phyloP scores from a whole-genome alignment of 64 coral and sea anemone species.

The Actinia tenebrosa region DNA sequence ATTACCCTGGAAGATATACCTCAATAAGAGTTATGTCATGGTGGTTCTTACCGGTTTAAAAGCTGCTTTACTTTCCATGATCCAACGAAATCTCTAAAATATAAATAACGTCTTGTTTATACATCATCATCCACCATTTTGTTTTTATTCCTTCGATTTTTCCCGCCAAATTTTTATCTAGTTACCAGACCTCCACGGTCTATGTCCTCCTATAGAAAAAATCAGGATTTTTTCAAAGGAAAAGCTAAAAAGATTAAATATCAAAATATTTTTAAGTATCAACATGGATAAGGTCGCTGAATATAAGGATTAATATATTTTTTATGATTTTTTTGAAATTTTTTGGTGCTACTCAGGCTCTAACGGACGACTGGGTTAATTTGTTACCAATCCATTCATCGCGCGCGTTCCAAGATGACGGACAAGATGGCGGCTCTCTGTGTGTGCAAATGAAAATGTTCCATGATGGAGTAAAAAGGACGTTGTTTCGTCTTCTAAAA shows the following conservation, averaged over 20 bases:
- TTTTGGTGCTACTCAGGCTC: not conserved
- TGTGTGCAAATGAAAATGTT: not conserved
- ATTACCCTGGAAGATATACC: not conserved
- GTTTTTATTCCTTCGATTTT: not conserved
- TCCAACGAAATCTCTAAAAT: not conserved
- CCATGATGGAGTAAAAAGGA: not conserved
- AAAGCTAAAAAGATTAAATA: too few relatives aligned
- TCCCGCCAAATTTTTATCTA: not conserved
- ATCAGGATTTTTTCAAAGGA: too few relatives aligned
- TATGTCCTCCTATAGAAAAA: too few relatives aligned
- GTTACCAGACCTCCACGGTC: not conserved
- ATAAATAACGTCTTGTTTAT: too few relatives aligned
- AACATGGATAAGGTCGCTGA: too few relatives aligned
- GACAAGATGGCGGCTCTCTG: not conserved
- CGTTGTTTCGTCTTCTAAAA: not conserved
- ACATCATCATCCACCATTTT: not conserved
- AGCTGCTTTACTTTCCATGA: constrained; percentile 9
- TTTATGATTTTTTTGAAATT: too few relatives aligned
- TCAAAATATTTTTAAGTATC: too few relatives aligned
- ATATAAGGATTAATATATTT: too few relatives aligned
- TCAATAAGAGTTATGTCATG: not conserved
- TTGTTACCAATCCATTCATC: not conserved
- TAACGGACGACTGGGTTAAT: not conserved
- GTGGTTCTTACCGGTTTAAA: constrained; percentile 3
- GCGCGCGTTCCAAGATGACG: too few relatives aligned